phyloP scores from a whole-genome alignment of 2,797 vertebrate genomes.

The Lacerta viridis region DNA sequence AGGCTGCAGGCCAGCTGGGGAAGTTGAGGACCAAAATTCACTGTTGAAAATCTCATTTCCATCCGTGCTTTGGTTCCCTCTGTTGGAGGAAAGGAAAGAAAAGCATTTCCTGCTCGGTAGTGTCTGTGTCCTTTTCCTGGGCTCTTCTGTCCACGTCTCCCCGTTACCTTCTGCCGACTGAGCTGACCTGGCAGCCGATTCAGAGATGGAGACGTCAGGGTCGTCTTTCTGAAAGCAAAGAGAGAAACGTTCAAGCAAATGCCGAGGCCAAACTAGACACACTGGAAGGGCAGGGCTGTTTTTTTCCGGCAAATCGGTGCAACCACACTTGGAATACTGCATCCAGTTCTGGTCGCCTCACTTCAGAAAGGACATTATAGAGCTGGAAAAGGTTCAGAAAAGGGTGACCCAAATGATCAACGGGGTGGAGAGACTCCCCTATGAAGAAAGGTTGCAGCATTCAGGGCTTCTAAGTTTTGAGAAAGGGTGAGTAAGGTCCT shows the following conservation, averaged over 20 bases:
- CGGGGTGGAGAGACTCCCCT: too few species aligned
- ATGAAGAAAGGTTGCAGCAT: too few species aligned
- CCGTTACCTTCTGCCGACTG: background rate
- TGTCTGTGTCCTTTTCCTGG: constrained; percentile 95
- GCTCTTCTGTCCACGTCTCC: constrained; percentile 73
- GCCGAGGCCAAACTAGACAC: background rate
- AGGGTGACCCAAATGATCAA: too few species aligned
- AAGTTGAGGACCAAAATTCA: constrained; percentile 73
- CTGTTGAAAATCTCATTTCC: constrained; percentile 62
- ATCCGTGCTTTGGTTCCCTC: constrained; percentile 51
- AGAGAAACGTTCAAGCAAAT: background rate
- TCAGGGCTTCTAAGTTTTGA: too few species aligned
- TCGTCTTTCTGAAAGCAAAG: constrained; percentile 62
- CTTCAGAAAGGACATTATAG: too few species aligned
- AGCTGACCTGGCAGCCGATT: background rate
- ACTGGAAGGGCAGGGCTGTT: background rate
- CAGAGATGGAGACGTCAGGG: background rate
- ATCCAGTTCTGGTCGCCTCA: too few species aligned
- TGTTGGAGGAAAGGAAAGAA: constrained; percentile 65
- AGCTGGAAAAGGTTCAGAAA: too few species aligned
- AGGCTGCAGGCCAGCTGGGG: constrained; percentile 21
- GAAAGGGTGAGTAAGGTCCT: too few species aligned
- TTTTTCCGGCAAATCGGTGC: too few species aligned
- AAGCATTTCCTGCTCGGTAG: constrained; percentile 86
- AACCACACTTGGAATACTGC: too few species aligned